Percentiles rank a stretch among this genome's conserved stretches.
Conservation (phyloP, 1,140 invertebrate genomes). For the Helicoverpa zea region DNA sequence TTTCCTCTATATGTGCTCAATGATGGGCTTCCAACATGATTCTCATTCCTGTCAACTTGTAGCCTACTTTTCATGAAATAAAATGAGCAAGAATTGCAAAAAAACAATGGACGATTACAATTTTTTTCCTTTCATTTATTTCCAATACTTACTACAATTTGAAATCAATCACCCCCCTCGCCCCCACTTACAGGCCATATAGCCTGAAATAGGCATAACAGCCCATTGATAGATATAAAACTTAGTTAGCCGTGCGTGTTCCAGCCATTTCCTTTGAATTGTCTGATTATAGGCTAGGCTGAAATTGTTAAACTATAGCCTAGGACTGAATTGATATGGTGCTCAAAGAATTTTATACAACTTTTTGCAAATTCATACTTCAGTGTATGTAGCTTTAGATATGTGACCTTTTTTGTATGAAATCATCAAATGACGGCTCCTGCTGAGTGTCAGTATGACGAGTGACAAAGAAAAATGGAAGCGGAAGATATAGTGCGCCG, state of each 20-base stretch:
- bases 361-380: background rate
- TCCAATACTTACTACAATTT: background rate
- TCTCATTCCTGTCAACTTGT: too few relatives aligned
- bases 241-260: background rate
- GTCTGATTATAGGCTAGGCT: background rate
- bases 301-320: constrained; percentile 7
- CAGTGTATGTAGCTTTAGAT: too few relatives aligned
- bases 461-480: too few relatives aligned
- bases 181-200: background rate
- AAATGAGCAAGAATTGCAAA: too few relatives aligned
- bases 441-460: too few relatives aligned
- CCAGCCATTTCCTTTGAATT: background rate
- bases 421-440: too few relatives aligned
- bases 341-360: background rate
- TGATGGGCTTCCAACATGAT: too few relatives aligned
- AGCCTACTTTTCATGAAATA: background rate
- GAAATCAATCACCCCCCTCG: background rate
- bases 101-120: too few relatives aligned
- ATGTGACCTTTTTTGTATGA: too few relatives aligned
- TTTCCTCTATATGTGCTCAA: too few relatives aligned
- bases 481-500: too few relatives aligned
- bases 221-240: constrained; percentile 3
- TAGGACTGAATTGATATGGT: background rate
- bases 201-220: constrained; percentile 7
- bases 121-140: too few relatives aligned